Percentiles rank a stretch among this genome's conserved stretches.
Evolutionary conservation across 2,113 vertebrate genomes (phyloP).

Genomic region (Gallinago undulata): DNA sequence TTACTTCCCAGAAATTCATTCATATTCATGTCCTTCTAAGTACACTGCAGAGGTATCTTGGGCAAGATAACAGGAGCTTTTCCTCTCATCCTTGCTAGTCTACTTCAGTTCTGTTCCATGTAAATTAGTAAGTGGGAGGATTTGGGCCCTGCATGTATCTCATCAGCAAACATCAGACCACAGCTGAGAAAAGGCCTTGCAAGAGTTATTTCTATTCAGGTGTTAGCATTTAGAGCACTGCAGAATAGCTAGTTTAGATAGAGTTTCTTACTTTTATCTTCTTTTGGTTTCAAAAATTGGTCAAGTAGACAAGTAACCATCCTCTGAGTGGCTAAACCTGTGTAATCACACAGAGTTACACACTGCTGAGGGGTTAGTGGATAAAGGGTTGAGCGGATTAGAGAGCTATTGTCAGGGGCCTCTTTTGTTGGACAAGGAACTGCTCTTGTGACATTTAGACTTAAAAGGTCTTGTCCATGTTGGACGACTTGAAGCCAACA

Average conservation of each 20-base stretch:
- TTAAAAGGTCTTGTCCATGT: neutral
- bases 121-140: neutral
- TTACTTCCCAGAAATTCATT: neutral
- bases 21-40: neutral
- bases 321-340: neutral
- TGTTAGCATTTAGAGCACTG: neutral
- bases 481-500: neutral
- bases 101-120: neutral
- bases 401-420: neutral
- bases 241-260: neutral
- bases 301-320: neutral
- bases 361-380: neutral
- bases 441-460: neutral
- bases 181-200: neutral
- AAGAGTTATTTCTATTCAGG: neutral
- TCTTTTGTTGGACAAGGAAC: neutral
- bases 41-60: neutral
- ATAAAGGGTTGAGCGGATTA: accelerated
- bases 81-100: neutral
- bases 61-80: neutral
- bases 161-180: neutral
- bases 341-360: neutral
- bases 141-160: neutral
- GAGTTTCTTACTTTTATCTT: neutral
- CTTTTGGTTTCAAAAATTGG: neutral